Evolutionary conservation across 2,888 invertebrate species (phyloP), one percentile per base, ranked within the genome.

Genomic region (Bimastos eiseni): DNA sequence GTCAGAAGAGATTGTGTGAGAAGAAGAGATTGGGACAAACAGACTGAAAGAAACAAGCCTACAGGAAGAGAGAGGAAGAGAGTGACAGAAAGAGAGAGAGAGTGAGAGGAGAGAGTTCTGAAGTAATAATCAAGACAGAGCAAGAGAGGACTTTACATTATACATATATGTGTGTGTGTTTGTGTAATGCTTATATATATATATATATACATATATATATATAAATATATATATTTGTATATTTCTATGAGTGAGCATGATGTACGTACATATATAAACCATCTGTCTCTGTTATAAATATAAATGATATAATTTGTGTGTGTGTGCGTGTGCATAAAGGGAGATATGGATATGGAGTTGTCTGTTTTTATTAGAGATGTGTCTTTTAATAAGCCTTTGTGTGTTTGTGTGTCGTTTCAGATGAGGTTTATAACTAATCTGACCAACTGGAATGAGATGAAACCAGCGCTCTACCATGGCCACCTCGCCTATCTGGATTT

Each of bases 401-500:
- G 24, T 55, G 55, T 55, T 0, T 55, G 5, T 24, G 2, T 55
- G 55, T 55, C 3, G 30, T 90, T 90, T n/a, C 94, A 96, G 96
- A 95, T 96, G 93, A 94, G 97, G 94, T 98, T 99, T 95, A 97
- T 97, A 93, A 97, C 97, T 93, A 99, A 99, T 95, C 96, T 99
- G 89, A 97, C 98, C 1, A 96, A 96, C 92, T 99, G 99, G 99
- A 96, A 96, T 93, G 96, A 96, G 90, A 97, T 98, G 95, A 98
- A 98, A 95, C 99, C 99, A 88, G 98, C 98, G 0, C 96, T 99
- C 90, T 99, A 98, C 95, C 99, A 99, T 95, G 99, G 99, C 0
- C 99, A 99, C 95, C 97, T 99, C 96, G 98, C 98, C 13, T 99
- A 97, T 96, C 96, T 99, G 92, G 98, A 99, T 95, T 99, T 99